Evolutionary conservation across 2,888 invertebrate genomes (phyloP), one percentile per base, ranked within the genome.

Genomic region (Plutella xylostella): DNA sequence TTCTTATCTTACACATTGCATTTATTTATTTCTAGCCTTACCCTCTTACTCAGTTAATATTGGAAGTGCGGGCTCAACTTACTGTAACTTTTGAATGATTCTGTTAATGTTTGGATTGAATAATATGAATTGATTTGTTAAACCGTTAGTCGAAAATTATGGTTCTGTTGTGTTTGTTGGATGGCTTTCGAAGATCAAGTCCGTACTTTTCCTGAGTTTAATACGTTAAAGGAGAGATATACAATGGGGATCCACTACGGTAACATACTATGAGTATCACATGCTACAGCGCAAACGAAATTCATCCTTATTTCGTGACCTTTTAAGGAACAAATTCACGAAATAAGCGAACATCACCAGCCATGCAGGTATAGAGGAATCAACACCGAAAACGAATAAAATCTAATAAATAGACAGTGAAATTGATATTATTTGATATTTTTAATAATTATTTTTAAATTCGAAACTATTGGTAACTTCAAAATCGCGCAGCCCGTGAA

Each of bases 341-440:
- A 50, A 68, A 72, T 74, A 77, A 73, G 72, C 73, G 72, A 72
- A 74, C 72, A 72, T 55, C 53, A 55, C 53, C 54, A 56, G 60
- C 64, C 53, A 63, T 62, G 65, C 74, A 74, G 68, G 53, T 63
- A 21, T 58, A 72, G 72, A 80, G 82, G 82, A 83, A 80, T 79
- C 79, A 79, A 83, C 82, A 82, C 80, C 82, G 82, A 80, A 77
- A 80, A 77, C 66, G 70, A 73, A 75, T 70, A 65, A n/a, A 28
- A n/a, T 55, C 75, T 79, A 78, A 73, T 75, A 75, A 76, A 79
- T 80, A 83, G 82, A 83, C 82, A 83, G 82, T 80, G 82, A 83
- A 79, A 76, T 78, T 77, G 80, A 77, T 82, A 79, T 75, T 73
- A 80, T 63, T 73, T 74, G 76, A 76, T 76, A 76, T 75, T 70